Evolutionary conservation across 1,140 invertebrate species (phyloP).

Genomic region (Microvelia longipes): DNA sequence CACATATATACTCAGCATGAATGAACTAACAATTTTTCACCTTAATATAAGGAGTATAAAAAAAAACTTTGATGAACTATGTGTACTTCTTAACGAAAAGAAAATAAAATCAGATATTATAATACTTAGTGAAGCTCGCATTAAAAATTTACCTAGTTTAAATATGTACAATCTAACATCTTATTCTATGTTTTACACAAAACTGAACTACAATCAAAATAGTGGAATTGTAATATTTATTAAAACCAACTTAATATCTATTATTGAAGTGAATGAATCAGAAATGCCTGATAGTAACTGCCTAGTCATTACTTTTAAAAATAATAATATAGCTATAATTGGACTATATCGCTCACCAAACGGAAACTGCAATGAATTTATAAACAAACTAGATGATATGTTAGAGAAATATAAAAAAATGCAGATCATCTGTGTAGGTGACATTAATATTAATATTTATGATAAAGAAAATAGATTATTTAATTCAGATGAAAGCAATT

Average conservation of each 20-base stretch:
- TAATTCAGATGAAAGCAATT: neutral
- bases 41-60: neutral
- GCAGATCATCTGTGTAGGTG: neutral
- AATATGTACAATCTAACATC: neutral
- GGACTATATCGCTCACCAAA: neutral
- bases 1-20: no score
- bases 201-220: neutral
- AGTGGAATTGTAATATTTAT: neutral
- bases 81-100: neutral
- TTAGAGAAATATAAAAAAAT: neutral
- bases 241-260: neutral
- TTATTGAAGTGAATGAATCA: neutral
- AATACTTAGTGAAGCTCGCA: neutral
- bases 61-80: neutral
- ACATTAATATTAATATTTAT: neutral
- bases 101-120: neutral
- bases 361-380: neutral
- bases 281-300: neutral
- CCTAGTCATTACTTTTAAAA: neutral
- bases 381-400: neutral
- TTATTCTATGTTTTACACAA: neutral
- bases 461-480: neutral
- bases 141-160: neutral
- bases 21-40: neutral
- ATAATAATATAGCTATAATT: neutral